Conservation (phyloP, 2,888 invertebrate genomes). For the Gasteruption jaculator region DNA sequence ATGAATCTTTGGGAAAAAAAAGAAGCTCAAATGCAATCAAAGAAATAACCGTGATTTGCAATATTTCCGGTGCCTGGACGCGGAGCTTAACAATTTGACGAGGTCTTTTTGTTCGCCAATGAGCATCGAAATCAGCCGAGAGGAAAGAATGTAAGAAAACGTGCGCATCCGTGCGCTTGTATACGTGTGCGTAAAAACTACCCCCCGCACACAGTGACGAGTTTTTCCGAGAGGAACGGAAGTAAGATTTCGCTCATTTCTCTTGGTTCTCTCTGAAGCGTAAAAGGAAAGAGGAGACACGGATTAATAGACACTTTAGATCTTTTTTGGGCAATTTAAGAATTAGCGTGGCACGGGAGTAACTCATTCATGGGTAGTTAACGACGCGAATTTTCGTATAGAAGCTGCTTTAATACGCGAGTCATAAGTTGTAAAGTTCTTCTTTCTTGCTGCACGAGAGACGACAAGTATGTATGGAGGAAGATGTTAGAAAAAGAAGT, state of each 20-base stretch:
- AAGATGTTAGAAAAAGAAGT: conserved; percentile 15
- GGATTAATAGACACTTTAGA: conserved; percentile 37
- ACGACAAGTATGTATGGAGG: conserved; percentile 8
- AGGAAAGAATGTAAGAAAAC: too few relatives aligned
- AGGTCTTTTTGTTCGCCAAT: too few relatives aligned
- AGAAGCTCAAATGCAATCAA: too few relatives aligned
- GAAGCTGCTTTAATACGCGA: conserved; percentile 45
- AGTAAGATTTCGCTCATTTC: neutral
- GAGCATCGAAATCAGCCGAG: too few relatives aligned
- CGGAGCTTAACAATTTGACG: too few relatives aligned
- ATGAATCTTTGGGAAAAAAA: too few relatives aligned
- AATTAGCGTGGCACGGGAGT: conserved; percentile 40
- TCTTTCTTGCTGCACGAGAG: conserved; percentile 20
- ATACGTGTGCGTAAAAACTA: too few relatives aligned
- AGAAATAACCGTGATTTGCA: too few relatives aligned
- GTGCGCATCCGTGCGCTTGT: too few relatives aligned
- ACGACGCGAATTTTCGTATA: conserved; percentile 32
- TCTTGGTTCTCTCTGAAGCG: neutral
- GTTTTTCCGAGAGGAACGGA: too few relatives aligned
- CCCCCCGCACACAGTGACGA: too few relatives aligned
- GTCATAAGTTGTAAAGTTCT: conserved; percentile 43
- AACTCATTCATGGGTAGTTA: conserved; percentile 52
- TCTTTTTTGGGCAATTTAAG: conserved; percentile 38
- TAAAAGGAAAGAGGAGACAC: conserved; percentile 16
- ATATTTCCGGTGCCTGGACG: too few relatives aligned